A percentile compares a stretch with the other conserved stretches of the same genome.
Evolutionary conservation across 2,888 invertebrate genomes (phyloP).

Genomic region (Saturnia pavonia): DNA sequence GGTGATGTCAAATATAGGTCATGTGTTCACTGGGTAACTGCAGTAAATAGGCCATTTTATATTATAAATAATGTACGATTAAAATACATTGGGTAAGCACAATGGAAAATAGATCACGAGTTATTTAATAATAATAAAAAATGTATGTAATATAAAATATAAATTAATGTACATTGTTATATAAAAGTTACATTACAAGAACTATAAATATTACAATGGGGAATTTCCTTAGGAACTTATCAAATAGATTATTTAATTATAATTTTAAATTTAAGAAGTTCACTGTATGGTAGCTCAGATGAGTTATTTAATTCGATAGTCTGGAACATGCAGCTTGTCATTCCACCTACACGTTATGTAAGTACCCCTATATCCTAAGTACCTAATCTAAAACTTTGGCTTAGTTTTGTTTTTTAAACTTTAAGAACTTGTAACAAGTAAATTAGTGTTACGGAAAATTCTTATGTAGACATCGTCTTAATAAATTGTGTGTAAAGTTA

Average conservation of each 20-base stretch:
- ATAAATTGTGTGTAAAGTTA: constrained; percentile 70
- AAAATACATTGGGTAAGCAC: constrained; percentile 54
- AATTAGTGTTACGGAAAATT: constrained; percentile 63
- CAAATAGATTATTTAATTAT: background rate
- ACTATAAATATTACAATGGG: background rate
- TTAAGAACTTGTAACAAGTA: constrained; percentile 38
- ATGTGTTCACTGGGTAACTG: too few species aligned
- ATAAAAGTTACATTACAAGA: constrained; percentile 34
- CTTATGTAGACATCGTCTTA: constrained; percentile 56
- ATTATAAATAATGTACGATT: constrained; percentile 57
- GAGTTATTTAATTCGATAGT: background rate
- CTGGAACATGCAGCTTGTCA: background rate
- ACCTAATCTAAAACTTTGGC: constrained; percentile 47
- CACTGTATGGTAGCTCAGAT: background rate
- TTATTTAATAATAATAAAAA: constrained; percentile 32
- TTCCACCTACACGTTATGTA: background rate
- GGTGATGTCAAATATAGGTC: too few species aligned
- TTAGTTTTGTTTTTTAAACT: constrained; percentile 53
- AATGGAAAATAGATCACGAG: constrained; percentile 58
- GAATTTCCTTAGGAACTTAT: background rate
- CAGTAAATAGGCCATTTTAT: constrained; percentile 60
- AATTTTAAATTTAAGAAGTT: constrained; percentile 7
- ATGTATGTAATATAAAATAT: constrained; percentile 70
- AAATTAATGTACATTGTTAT: constrained; percentile 68
- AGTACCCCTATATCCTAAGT: constrained; percentile 50